phyloP scores from a whole-genome alignment of 2,113 vertebrate species.

The Felis catus region DNA sequence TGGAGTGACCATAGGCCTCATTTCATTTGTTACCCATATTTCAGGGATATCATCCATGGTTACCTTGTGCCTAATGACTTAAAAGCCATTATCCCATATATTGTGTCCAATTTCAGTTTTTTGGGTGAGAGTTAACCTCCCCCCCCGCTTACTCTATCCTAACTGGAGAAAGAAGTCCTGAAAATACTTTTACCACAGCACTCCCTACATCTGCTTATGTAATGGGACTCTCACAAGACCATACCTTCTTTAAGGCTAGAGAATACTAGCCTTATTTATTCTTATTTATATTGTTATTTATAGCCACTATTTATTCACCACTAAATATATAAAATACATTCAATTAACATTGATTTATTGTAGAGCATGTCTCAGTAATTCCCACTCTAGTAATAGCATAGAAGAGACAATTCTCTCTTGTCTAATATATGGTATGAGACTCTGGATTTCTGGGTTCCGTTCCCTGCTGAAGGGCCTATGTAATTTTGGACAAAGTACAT shows the following conservation, averaged over 20 bases:
- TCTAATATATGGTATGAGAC: not conserved
- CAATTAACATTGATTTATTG: not conserved
- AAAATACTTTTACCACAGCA: not conserved
- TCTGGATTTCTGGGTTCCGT: not conserved
- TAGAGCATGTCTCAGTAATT: not conserved
- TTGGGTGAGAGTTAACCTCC: not conserved
- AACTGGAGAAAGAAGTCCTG: not conserved
- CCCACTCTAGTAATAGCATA: not conserved
- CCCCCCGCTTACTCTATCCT: not conserved
- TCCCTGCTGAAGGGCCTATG: not conserved
- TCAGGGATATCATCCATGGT: not conserved
- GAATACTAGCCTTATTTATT: not conserved
- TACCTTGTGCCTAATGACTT: not conserved
- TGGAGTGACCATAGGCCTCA: not conserved
- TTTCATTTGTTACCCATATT: not conserved
- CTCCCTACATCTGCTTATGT: not conserved
- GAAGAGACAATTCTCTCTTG: not conserved
- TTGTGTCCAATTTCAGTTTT: not conserved
- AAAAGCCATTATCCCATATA: not conserved
- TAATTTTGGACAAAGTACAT: conserved; percentile 11
- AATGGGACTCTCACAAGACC: not conserved
- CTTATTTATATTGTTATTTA: no score
- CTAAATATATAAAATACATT: not conserved
- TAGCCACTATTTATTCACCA: not conserved
- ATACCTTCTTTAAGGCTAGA: not conserved